Percentiles rank a stretch among this genome's conserved stretches.
phyloP scores from a whole-genome alignment of 2,113 vertebrate genomes.

The Rhabdomys dilectus region DNA sequence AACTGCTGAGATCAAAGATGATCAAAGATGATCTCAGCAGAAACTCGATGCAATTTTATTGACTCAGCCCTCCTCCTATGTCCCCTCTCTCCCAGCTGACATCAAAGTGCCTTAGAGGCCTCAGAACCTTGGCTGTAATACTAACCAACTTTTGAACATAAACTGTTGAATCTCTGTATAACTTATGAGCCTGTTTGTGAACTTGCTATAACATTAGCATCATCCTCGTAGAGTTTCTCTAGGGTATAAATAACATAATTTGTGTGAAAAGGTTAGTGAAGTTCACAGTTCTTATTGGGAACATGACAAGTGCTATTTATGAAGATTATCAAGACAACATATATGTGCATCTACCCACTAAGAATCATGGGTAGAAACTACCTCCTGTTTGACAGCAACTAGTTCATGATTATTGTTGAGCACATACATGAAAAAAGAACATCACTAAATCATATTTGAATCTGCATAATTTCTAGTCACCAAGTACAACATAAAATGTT shows the following conservation, averaged over 20 bases:
- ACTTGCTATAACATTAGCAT: not conserved
- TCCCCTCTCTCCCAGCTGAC: not conserved
- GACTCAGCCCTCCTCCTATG: not conserved
- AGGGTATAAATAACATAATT: not conserved
- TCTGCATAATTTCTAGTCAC: not conserved
- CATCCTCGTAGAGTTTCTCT: not conserved
- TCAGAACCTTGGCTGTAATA: not conserved
- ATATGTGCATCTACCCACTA: not conserved
- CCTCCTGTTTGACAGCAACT: not conserved
- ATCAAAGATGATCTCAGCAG: constrained; percentile 11
- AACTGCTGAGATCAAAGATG: not conserved
- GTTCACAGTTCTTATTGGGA: not conserved
- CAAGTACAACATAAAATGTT: not conserved
- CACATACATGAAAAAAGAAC: not conserved
- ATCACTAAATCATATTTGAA: not conserved
- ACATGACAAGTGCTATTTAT: not conserved
- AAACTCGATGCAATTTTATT: not conserved
- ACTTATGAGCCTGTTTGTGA: not conserved
- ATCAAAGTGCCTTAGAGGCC: not conserved
- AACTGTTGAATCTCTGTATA: not conserved
- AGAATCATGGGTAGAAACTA: not conserved
- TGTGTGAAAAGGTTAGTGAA: constrained; percentile 4
- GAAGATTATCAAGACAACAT: not conserved
- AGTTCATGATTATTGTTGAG: not conserved
- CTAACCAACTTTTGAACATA: not conserved